Evolutionary conservation across 1,140 invertebrate genomes (phyloP).

Genomic region (Brachionus sp.): DNA sequence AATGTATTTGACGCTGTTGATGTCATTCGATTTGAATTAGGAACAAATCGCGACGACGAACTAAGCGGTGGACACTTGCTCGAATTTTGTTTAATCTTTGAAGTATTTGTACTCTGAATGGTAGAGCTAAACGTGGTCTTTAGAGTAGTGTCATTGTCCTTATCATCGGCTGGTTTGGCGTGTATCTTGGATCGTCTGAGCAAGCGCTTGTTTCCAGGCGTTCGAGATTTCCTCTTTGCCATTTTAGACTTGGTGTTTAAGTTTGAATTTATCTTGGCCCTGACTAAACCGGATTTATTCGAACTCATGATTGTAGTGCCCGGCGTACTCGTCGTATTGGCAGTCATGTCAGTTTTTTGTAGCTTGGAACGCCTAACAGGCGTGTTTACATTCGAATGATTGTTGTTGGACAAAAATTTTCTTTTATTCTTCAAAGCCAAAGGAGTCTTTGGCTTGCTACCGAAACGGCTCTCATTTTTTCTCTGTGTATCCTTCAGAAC

Average conservation of each 20-base stretch:
- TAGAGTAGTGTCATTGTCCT: not conserved
- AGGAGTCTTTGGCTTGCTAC: not conserved
- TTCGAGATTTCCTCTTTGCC: conserved; percentile 22
- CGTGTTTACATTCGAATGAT: not conserved
- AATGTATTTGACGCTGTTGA: conserved; percentile 41
- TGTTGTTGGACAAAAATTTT: not conserved
- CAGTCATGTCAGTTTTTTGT: not conserved
- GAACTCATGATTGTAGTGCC: not conserved
- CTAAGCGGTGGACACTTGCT: conserved; percentile 6
- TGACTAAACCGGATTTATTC: not conserved
- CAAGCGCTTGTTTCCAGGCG: not conserved
- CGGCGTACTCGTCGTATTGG: not conserved
- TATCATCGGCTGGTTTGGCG: not conserved
- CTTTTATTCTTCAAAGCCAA: conserved; percentile 27
- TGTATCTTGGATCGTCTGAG: not conserved
- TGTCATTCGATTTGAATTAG: not conserved
- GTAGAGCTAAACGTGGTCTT: conserved; percentile 26
- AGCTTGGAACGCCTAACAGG: not conserved
- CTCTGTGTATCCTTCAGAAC: not conserved
- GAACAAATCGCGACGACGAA: not conserved
- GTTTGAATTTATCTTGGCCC: not conserved
- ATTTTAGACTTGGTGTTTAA: not conserved
- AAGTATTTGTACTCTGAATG: not conserved
- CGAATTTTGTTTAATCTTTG: not conserved
- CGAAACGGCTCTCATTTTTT: conserved; percentile 29